Conservation (phyloP, 2,113 vertebrate genomes). For the Actenoides hombroni region DNA sequence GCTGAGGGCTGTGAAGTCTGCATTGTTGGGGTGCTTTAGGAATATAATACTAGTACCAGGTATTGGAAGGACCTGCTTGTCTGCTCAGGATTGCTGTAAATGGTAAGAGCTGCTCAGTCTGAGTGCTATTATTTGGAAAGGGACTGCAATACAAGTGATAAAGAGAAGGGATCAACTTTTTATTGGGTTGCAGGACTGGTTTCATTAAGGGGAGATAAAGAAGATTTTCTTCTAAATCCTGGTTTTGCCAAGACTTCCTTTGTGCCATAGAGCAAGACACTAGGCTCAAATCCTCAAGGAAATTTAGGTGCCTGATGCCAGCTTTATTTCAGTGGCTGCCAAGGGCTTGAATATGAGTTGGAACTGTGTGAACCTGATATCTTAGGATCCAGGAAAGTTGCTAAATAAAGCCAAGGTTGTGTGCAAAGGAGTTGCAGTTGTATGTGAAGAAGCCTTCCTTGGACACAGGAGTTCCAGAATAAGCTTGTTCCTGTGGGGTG, state of each 20-base stretch:
- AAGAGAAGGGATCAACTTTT: slow-evolving; percentile 5
- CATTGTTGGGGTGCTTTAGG: background rate
- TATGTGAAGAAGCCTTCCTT: background rate
- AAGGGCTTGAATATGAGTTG: background rate
- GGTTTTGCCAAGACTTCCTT: background rate
- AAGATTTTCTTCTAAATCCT: slow-evolving; percentile 6
- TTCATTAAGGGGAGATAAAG: slow-evolving; percentile 49
- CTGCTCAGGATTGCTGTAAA: background rate
- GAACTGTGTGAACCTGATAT: background rate
- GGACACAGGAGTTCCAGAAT: background rate
- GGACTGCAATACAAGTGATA: background rate
- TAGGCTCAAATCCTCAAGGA: background rate
- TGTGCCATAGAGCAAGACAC: background rate
- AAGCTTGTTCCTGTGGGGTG: background rate
- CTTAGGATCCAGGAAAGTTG: background rate
- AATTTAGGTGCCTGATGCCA: background rate
- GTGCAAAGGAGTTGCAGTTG: background rate
- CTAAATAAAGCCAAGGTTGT: background rate
- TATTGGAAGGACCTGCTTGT: background rate
- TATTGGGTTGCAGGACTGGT: background rate
- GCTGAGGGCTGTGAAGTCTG: background rate
- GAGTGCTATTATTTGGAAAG: background rate
- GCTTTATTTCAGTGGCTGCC: background rate
- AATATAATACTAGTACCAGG: background rate
- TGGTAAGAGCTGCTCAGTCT: background rate